A percentile compares a stretch with the other conserved stretches of the same genome.
phyloP scores from a whole-genome alignment of 2,113 vertebrate genomes.

The Trematocara marginatum region DNA sequence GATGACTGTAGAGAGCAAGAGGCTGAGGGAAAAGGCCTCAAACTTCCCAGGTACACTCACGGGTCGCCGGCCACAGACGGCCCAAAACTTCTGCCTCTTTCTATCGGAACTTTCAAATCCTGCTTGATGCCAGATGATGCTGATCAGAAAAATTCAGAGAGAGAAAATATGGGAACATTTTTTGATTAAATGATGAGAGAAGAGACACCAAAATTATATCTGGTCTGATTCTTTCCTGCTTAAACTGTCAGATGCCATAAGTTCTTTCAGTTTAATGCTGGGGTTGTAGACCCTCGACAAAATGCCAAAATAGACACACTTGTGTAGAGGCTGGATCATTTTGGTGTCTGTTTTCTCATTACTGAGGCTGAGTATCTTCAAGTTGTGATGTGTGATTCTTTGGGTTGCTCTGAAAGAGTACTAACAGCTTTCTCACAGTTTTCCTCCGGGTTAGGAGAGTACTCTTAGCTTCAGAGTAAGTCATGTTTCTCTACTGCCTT shows the following conservation, averaged over 20 bases:
- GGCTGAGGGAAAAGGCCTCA: conserved; percentile 22
- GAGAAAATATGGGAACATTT: neutral
- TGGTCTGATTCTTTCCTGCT: neutral
- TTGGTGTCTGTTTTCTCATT: neutral
- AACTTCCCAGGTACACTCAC: conserved; percentile 56
- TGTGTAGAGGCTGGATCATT: neutral
- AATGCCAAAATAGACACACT: neutral
- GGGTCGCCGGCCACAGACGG: neutral
- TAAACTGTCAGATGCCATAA: neutral
- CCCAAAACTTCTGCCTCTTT: neutral
- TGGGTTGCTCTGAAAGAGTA: neutral
- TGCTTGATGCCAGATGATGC: neutral
- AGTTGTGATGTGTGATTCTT: neutral
- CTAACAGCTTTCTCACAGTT: neutral
- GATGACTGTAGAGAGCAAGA: conserved; percentile 39
- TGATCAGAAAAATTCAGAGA: neutral
- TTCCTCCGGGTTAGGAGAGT: neutral
- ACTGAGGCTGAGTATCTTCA: neutral
- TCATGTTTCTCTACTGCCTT: neutral
- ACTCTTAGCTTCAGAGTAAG: neutral
- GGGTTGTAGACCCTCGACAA: neutral
- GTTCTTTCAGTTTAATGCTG: neutral
- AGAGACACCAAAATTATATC: neutral
- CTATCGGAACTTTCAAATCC: conserved; percentile 10
- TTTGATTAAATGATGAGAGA: neutral